Evolutionary conservation across 2,113 vertebrate species (phyloP), one percentile per base, ranked within the genome.

Genomic region (Sphaerodactylus townsendi): DNA sequence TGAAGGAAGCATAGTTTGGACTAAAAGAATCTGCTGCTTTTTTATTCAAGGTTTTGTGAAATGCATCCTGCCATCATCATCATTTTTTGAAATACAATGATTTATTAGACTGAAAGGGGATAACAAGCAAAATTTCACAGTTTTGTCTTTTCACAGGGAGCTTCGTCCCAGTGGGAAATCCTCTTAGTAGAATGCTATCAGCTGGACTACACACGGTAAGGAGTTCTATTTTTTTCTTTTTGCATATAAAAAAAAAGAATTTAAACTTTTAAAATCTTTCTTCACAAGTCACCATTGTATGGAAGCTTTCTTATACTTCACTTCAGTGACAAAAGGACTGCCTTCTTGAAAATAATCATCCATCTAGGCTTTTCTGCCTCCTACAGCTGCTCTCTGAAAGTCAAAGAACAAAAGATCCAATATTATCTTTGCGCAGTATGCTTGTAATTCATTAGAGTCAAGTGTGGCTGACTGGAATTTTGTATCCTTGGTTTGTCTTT

Each of bases 171-270:
- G 95, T 97, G 46, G 96, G 96, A 92, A 96, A 96, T 82, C 93
- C 93, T 92, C 94, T 95, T 76, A 96, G 92, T 94, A 94, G 75
- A 90, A 85, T 93, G 44, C 94, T 96, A 64, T 96, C 97, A 87
- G 85, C 94, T 84, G 94, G 89, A 92, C 95, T 96, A 59, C 97
- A 97, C 91, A 94, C 46, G 95, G 98, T 98, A 96, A 97, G 96
- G 83, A 90, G 84, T 5, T 92, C 77, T 92, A 0, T 93, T 85
- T 92, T 85, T 90, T 78, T 74, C 81, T 90, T 94, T 78, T 89
- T 85, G 68, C 83, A 79, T 83, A 85, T 90, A 93, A 88, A 1
- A 77, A 1, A 77, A 90, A 79, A 70, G 85, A 41, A 77, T 89
- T 70, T 90, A 86, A 92, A 94, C 86, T 81, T 94, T 37, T 77